These are phyloP conservation scores for Drosophila phalerata DNA, from an alignment of 2,888 invertebrate species.

Conservation along the genomic window DNA sequence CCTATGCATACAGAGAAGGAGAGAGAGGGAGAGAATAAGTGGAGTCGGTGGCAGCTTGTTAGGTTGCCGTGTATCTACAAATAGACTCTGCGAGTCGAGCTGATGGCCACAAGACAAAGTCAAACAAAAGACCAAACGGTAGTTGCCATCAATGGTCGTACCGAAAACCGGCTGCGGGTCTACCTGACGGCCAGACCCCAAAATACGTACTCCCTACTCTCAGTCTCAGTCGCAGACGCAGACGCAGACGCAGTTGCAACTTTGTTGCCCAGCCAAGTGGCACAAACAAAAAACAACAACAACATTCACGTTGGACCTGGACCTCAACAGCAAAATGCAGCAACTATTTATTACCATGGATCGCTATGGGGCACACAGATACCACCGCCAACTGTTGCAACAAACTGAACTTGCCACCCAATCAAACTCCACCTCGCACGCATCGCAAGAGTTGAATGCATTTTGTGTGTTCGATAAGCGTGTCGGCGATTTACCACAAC, in stretches of 20 bases:
- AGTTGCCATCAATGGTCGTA: constrained; percentile 75
- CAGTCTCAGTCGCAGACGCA: constrained; percentile 11
- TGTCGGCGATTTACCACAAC: constrained; percentile 70
- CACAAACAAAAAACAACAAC: constrained; percentile 17
- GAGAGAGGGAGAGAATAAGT: constrained; percentile 30
- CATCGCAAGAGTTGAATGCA: constrained; percentile 59
- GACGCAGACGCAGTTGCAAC: constrained; percentile 54
- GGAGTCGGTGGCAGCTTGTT: constrained; percentile 49
- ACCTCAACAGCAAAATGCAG: constrained; percentile 26
- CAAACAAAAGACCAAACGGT: constrained; percentile 81
- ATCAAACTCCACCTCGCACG: constrained; percentile 41
- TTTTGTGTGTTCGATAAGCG: constrained; percentile 73
- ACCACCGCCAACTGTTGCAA: constrained; percentile 6
- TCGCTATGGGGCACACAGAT: constrained; percentile 21
- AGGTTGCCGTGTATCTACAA: constrained; percentile 76
- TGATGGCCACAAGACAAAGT: constrained; percentile 78
- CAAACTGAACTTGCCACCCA: constrained; percentile 37
- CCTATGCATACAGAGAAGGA: constrained; percentile 39
- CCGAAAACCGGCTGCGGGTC: constrained; percentile 60
- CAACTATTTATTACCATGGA: constrained; percentile 54
- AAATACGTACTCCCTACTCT: constrained; percentile 3
- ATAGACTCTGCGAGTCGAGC: constrained; percentile 49
- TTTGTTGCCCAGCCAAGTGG: constrained; percentile 50
- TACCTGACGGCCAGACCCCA: constrained; percentile 40
- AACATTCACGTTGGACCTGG: constrained; percentile 10